Base-by-base conservation (phyloP, 2,888 invertebrate genomes). In the Yponomeuta plumbellus region DNA sequence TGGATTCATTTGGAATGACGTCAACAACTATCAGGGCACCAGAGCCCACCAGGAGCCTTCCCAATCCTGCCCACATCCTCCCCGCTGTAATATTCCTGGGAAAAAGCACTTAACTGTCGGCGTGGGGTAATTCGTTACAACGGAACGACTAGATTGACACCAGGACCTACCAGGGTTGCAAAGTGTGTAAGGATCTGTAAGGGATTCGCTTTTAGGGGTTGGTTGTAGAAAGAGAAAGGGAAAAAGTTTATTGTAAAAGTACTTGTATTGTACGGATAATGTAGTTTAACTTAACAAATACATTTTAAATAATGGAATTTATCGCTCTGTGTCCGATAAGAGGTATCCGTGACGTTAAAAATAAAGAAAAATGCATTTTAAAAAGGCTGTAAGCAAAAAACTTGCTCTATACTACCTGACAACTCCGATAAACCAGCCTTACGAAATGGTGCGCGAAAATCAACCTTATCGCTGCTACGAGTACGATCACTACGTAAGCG, bases 11-110 rank as follows among this genome's bases (percentile, higher is more conserved):
- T 88, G 85, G 85, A 86, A 88, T 92, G 92, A 92, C 92, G 92
- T 92, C 92, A 92, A 92, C 88, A 92, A 87, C 81, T 87, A 92
- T 70, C 86, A 92, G 92, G 92, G 83, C 72, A 72, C 73, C 88
- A 92, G 80, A 85, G 75, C 68, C 68, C 65, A 58, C 56, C 66
- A 85, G 77, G 86, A 86, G 81, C 63, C 62, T 17, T 11, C 57
- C 72, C 72, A 69, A 76, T 78, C 78, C 80, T 81, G 80, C 78
- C 77, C 77, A 80, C 76, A 78, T 74, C 68, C 70, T 73, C 70
- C 75, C 72, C 72, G 69, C 71, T 70, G 69, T 73, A 70, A 68
- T 52, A 61, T 65, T 68, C 66, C 26, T 56, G 68, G 58, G 66
- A 65, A 63, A 62, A 65, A 67, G 71, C 70, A 69, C 65, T 70